Percentiles rank a stretch among this genome's conserved stretches.
These are phyloP conservation scores for Thamnaconus septentrionalis DNA, from an alignment of 2,113 vertebrate species.

Conservation along the genomic window DNA sequence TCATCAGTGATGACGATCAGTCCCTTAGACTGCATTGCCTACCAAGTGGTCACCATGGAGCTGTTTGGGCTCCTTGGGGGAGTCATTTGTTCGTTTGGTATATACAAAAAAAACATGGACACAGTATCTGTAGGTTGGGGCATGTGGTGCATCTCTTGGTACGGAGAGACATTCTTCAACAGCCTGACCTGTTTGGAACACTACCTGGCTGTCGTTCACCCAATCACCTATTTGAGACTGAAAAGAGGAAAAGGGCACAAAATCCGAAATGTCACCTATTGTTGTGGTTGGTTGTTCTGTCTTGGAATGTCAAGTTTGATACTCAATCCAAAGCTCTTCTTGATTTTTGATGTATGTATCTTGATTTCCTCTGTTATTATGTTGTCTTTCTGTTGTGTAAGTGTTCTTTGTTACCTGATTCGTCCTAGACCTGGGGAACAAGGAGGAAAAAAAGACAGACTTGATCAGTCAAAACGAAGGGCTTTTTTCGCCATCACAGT, in stretches of 20 bases:
- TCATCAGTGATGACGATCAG: neutral
- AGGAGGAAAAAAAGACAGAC: neutral
- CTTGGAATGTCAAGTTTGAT: neutral
- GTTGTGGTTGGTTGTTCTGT: slow-evolving; percentile 9
- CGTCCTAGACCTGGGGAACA: slow-evolving; percentile 14
- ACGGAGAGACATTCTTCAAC: slow-evolving; percentile 5
- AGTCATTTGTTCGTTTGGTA: neutral
- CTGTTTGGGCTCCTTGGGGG: neutral
- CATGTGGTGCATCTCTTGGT: rapidly evolving
- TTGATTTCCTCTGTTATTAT: rapidly evolving
- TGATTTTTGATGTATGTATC: neutral
- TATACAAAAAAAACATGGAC: rapidly evolving
- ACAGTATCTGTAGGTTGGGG: neutral
- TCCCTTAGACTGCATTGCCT: slow-evolving; percentile 15
- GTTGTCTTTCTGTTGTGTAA: slow-evolving; percentile 3
- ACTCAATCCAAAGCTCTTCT: rapidly evolving
- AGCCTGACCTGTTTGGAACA: slow-evolving; percentile 30
- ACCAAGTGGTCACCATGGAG: slow-evolving; percentile 31
- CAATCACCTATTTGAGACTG: slow-evolving; percentile 22
- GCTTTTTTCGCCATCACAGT: slow-evolving; percentile 2
- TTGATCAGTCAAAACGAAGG: slow-evolving; percentile 8
- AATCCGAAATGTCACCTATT: slow-evolving; percentile 4
- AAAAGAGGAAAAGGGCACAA: neutral
- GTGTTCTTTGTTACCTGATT: neutral
- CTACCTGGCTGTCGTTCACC: slow-evolving; percentile 26